Base-by-base conservation (phyloP, 2,888 invertebrate genomes). In the Maniola hyperantus region DNA sequence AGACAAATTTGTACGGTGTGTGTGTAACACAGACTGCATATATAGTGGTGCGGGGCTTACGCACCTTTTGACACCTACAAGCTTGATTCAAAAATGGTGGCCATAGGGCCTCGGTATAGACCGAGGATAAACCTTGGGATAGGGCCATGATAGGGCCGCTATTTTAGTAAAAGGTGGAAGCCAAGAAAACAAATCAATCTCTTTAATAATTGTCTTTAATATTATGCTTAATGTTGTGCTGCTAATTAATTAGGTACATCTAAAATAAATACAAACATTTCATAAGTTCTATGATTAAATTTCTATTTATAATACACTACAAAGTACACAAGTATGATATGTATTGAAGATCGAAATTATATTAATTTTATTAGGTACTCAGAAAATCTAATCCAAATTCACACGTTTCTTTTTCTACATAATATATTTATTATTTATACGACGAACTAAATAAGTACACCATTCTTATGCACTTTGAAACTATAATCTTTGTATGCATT, bases 301-400 rank as follows among this genome's bases (percentile, higher is more conserved):
- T 36, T 50, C 60, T 65, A 61, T 67, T 64, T 64, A 59, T 55
- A 60, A 59, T 64, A 61, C 61, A 65, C 69, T 70, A 67, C 54
- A 69, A 68, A 64, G 57, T 70, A 67, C 54, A 68, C 50, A 66
- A 54, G 67, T 67, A 69, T 74, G 74, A 74, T 74, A 74, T 74
- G 73, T 74, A 69, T 74, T 72, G 61, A 71, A 72, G 63, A 68
- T 53, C 65, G 62, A 71, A 68, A 70, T 64, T 18, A 70, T 70
- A 64, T 26, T 6, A 39, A 42, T 13, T 13, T 53, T 53, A 26
- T 36, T 50, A n/a, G n/a, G n/a, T n/a, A 60, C 7, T 50, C 18
- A 60, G 50, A 36, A 50, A 60, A 2, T 60, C 48, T 18, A 48
- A 48, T 15, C 18, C 34, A 34, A 39, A 20, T 48, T 50, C 34